Evolutionary conservation across 2,113 vertebrate species (phyloP).

Genomic region (Cygnus atratus): DNA sequence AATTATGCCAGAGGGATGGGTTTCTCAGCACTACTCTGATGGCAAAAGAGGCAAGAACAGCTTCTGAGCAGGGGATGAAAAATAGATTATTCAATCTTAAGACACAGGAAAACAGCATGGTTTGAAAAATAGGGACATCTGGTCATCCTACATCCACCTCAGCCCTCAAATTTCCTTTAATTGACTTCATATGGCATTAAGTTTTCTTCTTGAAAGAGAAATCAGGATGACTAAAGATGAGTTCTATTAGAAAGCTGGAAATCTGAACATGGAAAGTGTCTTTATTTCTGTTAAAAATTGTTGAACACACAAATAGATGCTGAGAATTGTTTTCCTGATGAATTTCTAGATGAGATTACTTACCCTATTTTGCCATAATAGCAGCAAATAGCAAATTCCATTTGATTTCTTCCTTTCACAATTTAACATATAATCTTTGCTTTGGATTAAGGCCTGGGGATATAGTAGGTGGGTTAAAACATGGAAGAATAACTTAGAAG

Average conservation of each 20-base stretch:
- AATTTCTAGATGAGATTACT: background rate
- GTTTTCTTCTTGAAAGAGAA: constrained; percentile 15
- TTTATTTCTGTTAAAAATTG: constrained; percentile 19
- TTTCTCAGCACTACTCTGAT: constrained; percentile 26
- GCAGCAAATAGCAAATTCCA: background rate
- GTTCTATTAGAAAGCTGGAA: constrained; percentile 1
- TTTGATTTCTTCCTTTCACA: background rate
- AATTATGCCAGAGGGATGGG: background rate
- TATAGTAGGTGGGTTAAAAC: constrained; percentile 5
- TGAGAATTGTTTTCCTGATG: background rate
- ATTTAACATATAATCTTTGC: background rate
- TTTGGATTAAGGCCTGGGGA: background rate
- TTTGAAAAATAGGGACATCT: constrained; percentile 69
- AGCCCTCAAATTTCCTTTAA: constrained; percentile 64
- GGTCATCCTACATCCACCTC: constrained; percentile 58
- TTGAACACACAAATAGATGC: background rate
- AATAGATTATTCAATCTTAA: constrained; percentile 63
- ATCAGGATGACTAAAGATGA: constrained; percentile 32
- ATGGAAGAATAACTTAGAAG: background rate
- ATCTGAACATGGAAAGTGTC: background rate
- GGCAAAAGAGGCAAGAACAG: constrained; percentile 20
- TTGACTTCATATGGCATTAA: constrained; percentile 62
- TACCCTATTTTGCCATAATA: background rate
- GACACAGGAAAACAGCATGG: constrained; percentile 29
- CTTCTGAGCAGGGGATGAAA: constrained; percentile 56